Conservation (phyloP, 1,140 invertebrate genomes). For the Ceratina japonica region DNA sequence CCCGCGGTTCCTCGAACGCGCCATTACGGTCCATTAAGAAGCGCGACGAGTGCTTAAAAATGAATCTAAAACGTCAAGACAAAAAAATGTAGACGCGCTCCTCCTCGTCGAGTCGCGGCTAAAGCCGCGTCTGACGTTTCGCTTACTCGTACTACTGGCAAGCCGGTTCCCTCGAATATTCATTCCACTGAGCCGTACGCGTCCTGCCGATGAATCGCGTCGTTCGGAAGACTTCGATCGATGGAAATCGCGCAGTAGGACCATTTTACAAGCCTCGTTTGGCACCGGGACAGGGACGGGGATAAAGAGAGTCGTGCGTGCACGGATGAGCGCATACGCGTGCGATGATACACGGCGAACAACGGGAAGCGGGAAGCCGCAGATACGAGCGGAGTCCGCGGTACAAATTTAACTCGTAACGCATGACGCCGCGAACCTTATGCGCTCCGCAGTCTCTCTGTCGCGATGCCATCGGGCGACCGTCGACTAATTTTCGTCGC, state of each 20-base stretch:
- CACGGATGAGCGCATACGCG: background rate
- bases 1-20: background rate
- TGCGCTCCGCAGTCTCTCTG: background rate
- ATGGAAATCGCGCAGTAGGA: background rate
- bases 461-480: background rate
- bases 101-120: no score
- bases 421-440: background rate
- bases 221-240: background rate
- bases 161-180: background rate
- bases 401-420: constrained; percentile 1
- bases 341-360: background rate
- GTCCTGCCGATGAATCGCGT: background rate
- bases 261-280: background rate
- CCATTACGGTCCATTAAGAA: constrained; percentile 32
- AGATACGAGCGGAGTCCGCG: constrained; percentile 7
- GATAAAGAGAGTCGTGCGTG: background rate
- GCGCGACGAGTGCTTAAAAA: constrained; percentile 8
- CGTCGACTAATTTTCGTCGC: background rate
- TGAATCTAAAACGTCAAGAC: no score
- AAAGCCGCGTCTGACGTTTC: no score
- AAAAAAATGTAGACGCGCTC: no score
- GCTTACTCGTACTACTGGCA: no score
- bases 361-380: background rate
- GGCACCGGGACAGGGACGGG: background rate
- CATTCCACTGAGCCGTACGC: background rate